phyloP scores from a whole-genome alignment of 2,888 invertebrate species.

The Cactoblastis cactorum region DNA sequence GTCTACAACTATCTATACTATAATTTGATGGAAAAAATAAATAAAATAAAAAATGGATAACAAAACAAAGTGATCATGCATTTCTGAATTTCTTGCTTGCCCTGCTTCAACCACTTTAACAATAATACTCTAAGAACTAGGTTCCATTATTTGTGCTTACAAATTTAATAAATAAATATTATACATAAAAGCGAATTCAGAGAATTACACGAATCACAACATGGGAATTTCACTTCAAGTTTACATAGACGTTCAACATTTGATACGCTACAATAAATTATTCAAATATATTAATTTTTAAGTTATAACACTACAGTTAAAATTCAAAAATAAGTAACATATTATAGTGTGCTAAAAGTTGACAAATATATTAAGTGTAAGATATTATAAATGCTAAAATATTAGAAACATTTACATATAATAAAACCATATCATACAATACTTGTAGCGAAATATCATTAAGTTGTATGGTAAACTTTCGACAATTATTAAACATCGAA shows the following conservation, averaged over 20 bases:
- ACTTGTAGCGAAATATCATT: constrained; percentile 5
- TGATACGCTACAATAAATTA: constrained; percentile 10
- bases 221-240: not conserved
- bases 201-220: constrained; percentile 11
- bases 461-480: not conserved
- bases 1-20: too few relatives aligned
- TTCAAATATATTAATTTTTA: constrained; percentile 9
- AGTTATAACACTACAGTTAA: constrained; percentile 5
- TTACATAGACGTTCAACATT: constrained; percentile 3
- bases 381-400: not conserved
- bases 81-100: too few relatives aligned
- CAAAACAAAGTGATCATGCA: too few relatives aligned
- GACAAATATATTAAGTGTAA: not conserved
- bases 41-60: too few relatives aligned
- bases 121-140: constrained; percentile 17
- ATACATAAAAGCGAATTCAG: not conserved
- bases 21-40: too few relatives aligned
- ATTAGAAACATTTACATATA: too few relatives aligned
- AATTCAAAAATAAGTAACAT: constrained; percentile 1
- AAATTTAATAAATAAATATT: constrained; percentile 6
- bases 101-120: not conserved
- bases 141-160: constrained; percentile 22
- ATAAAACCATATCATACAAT: too few relatives aligned
- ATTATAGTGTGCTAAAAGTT: not conserved
- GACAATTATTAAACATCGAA: too few relatives aligned